Conservation (phyloP, 2,888 invertebrate genomes). For the Arctia plantaginis region DNA sequence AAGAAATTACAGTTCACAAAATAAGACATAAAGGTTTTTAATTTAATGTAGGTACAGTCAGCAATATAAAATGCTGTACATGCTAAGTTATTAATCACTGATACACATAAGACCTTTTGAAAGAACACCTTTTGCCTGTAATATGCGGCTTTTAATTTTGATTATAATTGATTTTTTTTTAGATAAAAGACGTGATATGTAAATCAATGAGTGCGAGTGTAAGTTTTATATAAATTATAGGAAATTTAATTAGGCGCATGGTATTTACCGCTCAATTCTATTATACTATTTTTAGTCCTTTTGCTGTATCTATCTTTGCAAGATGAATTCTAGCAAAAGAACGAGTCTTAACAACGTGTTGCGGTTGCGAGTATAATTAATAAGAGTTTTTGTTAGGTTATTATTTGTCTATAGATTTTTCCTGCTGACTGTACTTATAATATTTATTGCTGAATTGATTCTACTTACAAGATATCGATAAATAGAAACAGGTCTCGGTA, state of each 20-base stretch:
- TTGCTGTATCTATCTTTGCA: not conserved
- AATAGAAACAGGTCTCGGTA: not conserved
- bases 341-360: not conserved
- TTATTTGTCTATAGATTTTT: not conserved
- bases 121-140: too few relatives aligned
- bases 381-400: not conserved
- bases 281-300: not conserved
- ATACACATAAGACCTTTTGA: too few relatives aligned
- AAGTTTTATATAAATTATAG: too few relatives aligned
- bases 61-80: not conserved
- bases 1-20: constrained; percentile 24
- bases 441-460: not conserved
- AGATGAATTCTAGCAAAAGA: not conserved
- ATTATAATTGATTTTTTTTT: too few relatives aligned
- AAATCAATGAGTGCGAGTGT: too few relatives aligned
- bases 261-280: not conserved
- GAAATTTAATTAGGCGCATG: not conserved
- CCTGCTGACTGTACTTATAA: not conserved
- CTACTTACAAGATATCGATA: not conserved
- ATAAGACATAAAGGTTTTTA: constrained; percentile 14
- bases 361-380: not conserved
- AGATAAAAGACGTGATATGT: too few relatives aligned
- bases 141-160: not conserved
- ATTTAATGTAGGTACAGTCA: not conserved
- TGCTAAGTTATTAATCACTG: too few relatives aligned